These are phyloP conservation scores for Eupsilia transversa DNA, from an alignment of 2,888 invertebrate genomes.

Conservation along the genomic window DNA sequence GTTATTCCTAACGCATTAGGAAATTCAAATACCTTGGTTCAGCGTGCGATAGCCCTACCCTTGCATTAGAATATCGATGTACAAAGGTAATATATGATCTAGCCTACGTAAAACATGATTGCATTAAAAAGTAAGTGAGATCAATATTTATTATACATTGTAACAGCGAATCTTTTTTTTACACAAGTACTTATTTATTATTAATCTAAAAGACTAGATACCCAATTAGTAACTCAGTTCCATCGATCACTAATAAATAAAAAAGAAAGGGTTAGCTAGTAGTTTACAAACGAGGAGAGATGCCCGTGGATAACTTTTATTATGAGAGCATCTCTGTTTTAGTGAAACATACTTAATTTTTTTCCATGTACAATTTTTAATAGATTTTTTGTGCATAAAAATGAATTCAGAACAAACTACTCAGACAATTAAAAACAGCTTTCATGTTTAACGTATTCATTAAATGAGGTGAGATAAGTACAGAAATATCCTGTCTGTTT, in stretches of 20 bases:
- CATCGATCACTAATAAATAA: no score
- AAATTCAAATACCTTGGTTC: not conserved
- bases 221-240: no score
- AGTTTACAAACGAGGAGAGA: not conserved
- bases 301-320: not conserved
- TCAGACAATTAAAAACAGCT: conserved; percentile 5
- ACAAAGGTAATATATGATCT: not conserved
- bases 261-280: no score
- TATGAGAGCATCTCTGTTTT: not conserved
- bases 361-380: not conserved
- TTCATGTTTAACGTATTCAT: conserved; percentile 7
- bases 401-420: not conserved
- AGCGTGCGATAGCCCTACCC: not conserved
- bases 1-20: conserved; percentile 17
- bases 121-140: not conserved
- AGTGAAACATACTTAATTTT: not conserved
- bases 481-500: not conserved
- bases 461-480: conserved; percentile 9
- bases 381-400: not conserved
- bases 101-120: not conserved
- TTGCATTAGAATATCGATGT: not conserved
- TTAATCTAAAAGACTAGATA: no score
- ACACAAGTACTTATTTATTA: no score
- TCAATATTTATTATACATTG: no score
- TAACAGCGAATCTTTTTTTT: no score